Conservation (phyloP, 2,888 invertebrate species). For the Helleia helle region DNA sequence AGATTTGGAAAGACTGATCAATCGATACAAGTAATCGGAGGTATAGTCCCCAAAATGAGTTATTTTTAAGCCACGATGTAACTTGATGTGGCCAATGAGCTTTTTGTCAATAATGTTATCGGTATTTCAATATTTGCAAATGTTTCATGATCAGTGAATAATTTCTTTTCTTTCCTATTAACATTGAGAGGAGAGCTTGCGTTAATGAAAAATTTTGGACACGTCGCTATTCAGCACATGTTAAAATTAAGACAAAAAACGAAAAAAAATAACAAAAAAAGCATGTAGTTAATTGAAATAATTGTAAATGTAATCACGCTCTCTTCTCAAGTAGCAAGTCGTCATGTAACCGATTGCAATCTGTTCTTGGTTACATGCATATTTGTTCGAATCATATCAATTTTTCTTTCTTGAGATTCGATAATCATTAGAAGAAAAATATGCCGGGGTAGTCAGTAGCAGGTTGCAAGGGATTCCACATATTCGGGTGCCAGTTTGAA, state of each 20-base stretch:
- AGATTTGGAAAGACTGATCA: not conserved
- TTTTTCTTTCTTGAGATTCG: conserved; percentile 42
- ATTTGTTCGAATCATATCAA: conserved; percentile 54
- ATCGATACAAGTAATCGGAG: conserved; percentile 16
- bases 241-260: conserved; percentile 28
- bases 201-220: conserved; percentile 37
- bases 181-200: conserved; percentile 46
- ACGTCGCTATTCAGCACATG: conserved; percentile 53
- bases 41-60: conserved; percentile 24
- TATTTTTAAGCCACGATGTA: conserved; percentile 38
- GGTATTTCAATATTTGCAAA: conserved; percentile 36
- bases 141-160: conserved; percentile 33
- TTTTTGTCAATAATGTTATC: conserved; percentile 42
- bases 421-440: conserved; percentile 51
- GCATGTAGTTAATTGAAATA: conserved; percentile 33
- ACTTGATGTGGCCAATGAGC: conserved; percentile 45
- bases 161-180: conserved; percentile 30
- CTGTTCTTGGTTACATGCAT: conserved; percentile 66
- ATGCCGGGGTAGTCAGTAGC: conserved; percentile 60
- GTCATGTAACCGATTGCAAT: conserved; percentile 59
- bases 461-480: conserved; percentile 46
- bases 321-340: conserved; percentile 51
- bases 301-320: conserved; percentile 32
- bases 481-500: conserved; percentile 31
- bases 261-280: conserved; percentile 21